Evolutionary conservation across 1,140 invertebrate species (phyloP).

Genomic region (Brachionus paranguensis): DNA sequence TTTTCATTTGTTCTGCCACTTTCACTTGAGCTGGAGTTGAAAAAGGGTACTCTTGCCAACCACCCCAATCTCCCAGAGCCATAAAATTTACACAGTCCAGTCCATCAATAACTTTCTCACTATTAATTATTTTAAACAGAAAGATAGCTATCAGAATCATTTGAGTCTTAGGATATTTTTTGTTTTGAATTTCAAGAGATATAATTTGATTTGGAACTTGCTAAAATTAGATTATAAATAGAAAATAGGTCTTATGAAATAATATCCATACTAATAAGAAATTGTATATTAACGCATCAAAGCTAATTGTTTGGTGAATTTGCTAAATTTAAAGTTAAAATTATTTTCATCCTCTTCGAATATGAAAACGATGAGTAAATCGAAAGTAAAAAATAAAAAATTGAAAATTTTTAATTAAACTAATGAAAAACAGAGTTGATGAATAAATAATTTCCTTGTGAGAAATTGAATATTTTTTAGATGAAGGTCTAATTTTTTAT

Average conservation of each 20-base stretch:
- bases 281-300: too few relatives aligned
- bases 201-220: neutral
- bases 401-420: neutral
- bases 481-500: neutral
- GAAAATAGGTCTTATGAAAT: neutral
- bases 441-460: neutral
- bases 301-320: too few relatives aligned
- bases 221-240: slow-evolving; percentile 22
- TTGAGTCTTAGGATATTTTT: neutral
- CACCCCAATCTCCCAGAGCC: slow-evolving; percentile 10
- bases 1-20: neutral
- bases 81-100: neutral
- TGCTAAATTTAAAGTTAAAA: neutral
- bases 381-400: neutral
- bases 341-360: neutral
- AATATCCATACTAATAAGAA: neutral
- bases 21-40: neutral
- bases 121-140: neutral
- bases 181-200: neutral
- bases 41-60: neutral
- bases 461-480: neutral
- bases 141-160: neutral
- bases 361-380: neutral
- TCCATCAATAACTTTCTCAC: neutral
- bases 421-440: neutral